These are phyloP conservation scores for Folsomia candida DNA, from an alignment of 2,888 invertebrate species.

Conservation along the genomic window DNA sequence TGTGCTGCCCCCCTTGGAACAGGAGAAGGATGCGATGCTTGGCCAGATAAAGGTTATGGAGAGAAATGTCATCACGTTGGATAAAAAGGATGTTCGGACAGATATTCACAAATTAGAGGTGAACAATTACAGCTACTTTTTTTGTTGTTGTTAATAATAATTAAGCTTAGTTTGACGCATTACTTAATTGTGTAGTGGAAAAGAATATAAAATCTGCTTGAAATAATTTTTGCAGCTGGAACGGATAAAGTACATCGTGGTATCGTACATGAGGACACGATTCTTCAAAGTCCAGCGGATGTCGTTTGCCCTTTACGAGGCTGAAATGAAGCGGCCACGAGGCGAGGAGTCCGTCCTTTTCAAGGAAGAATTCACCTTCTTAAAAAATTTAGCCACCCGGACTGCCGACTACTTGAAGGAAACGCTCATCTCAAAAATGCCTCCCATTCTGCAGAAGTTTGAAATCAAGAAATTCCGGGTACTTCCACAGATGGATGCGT, in stretches of 20 bases:
- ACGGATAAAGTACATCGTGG: slow-evolving; percentile 25
- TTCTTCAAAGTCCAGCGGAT: slow-evolving; percentile 29
- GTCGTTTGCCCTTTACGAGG: slow-evolving; percentile 17
- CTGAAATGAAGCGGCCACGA: slow-evolving; percentile 15
- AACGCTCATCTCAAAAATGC: background rate
- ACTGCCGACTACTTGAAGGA: background rate
- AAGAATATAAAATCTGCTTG: background rate
- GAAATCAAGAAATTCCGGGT: background rate
- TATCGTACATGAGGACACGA: slow-evolving; percentile 25
- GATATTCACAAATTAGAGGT: slow-evolving; percentile 37
- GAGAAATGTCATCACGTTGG: slow-evolving; percentile 26
- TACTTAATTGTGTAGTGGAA: too few relatives aligned
- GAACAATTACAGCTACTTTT: too few relatives aligned
- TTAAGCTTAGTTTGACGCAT: background rate
- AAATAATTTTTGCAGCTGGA: slow-evolving; percentile 21
- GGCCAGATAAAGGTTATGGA: slow-evolving; percentile 27
- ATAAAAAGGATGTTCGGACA: slow-evolving; percentile 28
- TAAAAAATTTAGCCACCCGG: slow-evolving; percentile 17
- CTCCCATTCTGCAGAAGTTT: background rate
- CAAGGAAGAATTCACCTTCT: slow-evolving; percentile 28
- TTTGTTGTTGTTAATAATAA: background rate
- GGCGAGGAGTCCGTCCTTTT: slow-evolving; percentile 16
- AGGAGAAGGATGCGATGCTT: slow-evolving; percentile 31
- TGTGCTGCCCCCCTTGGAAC: slow-evolving; percentile 25
- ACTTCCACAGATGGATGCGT: background rate